Evolutionary conservation across 1,140 invertebrate species (phyloP), one percentile per base, ranked within the genome.

Genomic region (Zaprionus kolodkinae): DNA sequence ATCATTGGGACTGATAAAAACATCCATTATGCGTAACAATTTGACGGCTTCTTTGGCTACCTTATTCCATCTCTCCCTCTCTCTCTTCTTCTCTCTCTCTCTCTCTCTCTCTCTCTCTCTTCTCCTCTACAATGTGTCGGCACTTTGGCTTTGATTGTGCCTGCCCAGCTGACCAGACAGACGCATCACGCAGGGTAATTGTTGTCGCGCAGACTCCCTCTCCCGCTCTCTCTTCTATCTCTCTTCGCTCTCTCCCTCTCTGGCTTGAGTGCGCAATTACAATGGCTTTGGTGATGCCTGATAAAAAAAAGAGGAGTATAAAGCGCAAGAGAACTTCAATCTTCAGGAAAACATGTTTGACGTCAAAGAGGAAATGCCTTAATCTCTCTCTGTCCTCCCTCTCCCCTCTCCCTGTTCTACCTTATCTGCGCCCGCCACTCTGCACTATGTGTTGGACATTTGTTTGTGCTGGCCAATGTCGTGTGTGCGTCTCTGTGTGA

Each of bases 11-110:
- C 85, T 81, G 86, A 89, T 89, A 89, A 89, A 89, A 89, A 89
- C 81, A 89, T 89, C 85, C 85, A 89, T 89, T 89, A 89, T 89
- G 85, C 78, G 85, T 89, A 89, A 89, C 85, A 89, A 89, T 89
- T 89, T 89, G 85, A 89, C 85, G 85, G 85, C 85, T 89, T 84
- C 85, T 89, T 89, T 85, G 85, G 85, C 85, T 89, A 89, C 85
- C 62, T 80, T 76, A 72, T 88, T 76, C 67, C 36, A 43, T 63
- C 17, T 35, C 52, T 33, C 27, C 27, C 21, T 30, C 27, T 21
- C 2, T 21, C 21, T 21, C 2, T 21, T 2, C 2, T 2, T 21
- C 21, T 21, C 21, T 21, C 21, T 21, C 21, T 21, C 21, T 21
- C 21, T 21, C 21, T 2, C 21, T 27, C 55, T 56, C 52, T 35